phyloP scores from a whole-genome alignment of 2,113 vertebrate genomes.

The Oenanthe oenanthe region DNA sequence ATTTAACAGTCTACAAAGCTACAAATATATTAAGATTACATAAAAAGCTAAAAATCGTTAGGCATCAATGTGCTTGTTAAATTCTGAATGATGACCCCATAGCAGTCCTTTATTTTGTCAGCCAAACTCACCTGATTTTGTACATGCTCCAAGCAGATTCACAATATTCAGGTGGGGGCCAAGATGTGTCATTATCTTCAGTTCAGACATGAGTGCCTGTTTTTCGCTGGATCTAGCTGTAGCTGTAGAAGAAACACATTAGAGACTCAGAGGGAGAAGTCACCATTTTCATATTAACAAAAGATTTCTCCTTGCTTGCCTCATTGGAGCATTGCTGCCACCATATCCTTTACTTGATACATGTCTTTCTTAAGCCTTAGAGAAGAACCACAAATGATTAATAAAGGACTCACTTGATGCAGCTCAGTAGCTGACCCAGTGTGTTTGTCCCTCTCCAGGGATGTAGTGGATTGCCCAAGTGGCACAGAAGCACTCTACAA shows the following conservation, averaged over 20 bases:
- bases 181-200: conserved; percentile 99
- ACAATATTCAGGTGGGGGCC: conserved; percentile 98
- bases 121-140: conserved; percentile 89
- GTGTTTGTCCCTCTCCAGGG: background rate
- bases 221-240: conserved; percentile 98
- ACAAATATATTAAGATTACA: background rate
- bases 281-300: background rate
- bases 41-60: background rate
- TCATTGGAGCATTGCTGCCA: background rate
- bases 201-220: conserved; percentile 97
- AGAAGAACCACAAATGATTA: background rate
- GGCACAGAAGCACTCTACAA: background rate
- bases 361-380: background rate
- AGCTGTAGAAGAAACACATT: conserved; percentile 75
- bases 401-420: background rate
- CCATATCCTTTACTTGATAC: background rate
- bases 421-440: background rate
- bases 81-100: background rate
- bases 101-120: background rate
- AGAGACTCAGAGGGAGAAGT: background rate
- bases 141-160: conserved; percentile 95
- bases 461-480: background rate
- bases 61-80: background rate
- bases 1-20: background rate
- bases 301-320: background rate